Evolutionary conservation across 2,888 invertebrate species (phyloP).

Genomic region (Acrobasis suavella): DNA sequence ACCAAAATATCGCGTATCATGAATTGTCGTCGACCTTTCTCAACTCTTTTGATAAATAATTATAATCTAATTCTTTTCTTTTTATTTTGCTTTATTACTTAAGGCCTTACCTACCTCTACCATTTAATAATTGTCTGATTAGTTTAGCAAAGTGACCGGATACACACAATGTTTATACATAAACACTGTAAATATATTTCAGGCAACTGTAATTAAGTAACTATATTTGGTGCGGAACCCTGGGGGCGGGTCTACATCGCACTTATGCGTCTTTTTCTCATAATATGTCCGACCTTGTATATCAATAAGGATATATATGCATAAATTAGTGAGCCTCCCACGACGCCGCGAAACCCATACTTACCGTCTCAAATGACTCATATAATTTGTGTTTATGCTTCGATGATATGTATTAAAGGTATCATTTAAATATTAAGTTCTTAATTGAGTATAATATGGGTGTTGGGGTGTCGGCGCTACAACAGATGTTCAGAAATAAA

Average conservation of each 20-base stretch:
- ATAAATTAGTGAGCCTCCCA: constrained; percentile 24
- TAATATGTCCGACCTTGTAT: constrained; percentile 21
- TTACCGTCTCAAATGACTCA: constrained; percentile 18
- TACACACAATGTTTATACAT: too few relatives aligned
- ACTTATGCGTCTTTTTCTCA: constrained; percentile 9
- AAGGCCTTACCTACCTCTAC: too few relatives aligned
- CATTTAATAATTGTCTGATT: too few relatives aligned
- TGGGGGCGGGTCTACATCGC: constrained; percentile 11
- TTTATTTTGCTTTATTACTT: too few relatives aligned
- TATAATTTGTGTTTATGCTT: constrained; percentile 19
- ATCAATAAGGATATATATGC: constrained; percentile 21
- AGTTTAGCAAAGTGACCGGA: too few relatives aligned
- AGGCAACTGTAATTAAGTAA: not conserved
- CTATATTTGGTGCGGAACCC: constrained; percentile 7
- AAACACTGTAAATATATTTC: not conserved
- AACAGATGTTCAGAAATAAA: not conserved
- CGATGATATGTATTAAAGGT: constrained; percentile 14
- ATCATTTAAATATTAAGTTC: constrained; percentile 13
- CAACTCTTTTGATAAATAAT: too few relatives aligned
- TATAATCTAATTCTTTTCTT: too few relatives aligned
- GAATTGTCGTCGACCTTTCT: too few relatives aligned
- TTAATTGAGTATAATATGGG: constrained; percentile 16
- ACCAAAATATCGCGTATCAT: too few relatives aligned
- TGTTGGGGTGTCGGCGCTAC: not conserved
- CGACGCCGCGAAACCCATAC: constrained; percentile 15